Percentiles rank a stretch among this genome's conserved stretches.
phyloP scores from a whole-genome alignment of 2,797 vertebrate species.

The Thamnophis elegans region DNA sequence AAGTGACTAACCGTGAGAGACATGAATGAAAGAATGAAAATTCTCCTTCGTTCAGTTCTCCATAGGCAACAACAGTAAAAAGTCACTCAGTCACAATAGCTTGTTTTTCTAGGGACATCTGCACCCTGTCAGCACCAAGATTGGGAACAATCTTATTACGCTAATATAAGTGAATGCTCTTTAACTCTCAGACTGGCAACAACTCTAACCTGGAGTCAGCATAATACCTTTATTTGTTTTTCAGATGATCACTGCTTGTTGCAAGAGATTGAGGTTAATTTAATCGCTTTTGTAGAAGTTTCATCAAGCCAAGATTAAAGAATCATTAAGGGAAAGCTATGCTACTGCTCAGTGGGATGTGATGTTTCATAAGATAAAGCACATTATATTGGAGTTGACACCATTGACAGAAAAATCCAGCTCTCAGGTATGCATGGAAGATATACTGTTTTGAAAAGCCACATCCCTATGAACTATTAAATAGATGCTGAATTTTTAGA shows the following conservation, averaged over 20 bases:
- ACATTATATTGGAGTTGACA: not conserved
- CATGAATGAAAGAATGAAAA: too few species aligned
- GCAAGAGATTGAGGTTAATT: not conserved
- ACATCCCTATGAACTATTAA: not conserved
- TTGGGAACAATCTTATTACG: not conserved
- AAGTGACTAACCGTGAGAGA: not conserved
- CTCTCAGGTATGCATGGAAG: conserved; percentile 12
- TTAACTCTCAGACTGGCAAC: not conserved
- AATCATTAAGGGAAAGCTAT: not conserved
- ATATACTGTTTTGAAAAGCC: not conserved
- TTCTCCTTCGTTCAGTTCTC: not conserved
- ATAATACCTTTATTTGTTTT: not conserved
- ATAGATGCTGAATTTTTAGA: conserved; percentile 2
- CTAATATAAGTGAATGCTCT: not conserved
- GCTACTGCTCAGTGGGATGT: not conserved
- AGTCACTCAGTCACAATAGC: not conserved
- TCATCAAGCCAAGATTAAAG: not conserved
- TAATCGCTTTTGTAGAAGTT: not conserved
- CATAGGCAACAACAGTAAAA: not conserved
- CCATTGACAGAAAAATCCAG: not conserved
- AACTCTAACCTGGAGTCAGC: not conserved
- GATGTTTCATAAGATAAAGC: not conserved
- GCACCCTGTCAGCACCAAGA: not conserved
- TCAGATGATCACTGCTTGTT: not conserved
- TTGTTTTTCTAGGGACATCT: not conserved